Evolutionary conservation across 2,888 invertebrate genomes (phyloP), one percentile per base, ranked within the genome.

Genomic region (Rugalucina vietnamica): DNA sequence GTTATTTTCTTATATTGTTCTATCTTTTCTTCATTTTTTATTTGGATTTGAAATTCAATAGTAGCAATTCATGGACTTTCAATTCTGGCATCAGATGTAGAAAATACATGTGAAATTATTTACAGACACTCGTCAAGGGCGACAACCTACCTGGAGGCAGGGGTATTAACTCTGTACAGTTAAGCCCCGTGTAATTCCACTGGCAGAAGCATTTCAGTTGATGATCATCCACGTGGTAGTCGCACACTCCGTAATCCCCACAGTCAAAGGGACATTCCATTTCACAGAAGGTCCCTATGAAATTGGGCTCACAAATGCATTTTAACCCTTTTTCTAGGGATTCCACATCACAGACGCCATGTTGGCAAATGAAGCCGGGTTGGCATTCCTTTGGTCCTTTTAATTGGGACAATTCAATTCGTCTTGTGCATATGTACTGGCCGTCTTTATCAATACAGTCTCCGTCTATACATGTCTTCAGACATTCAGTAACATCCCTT

Each of bases 231-330:
- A 78, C 79, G 32, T 83, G 70, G 21, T 73, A 75, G 29, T 77
- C 82, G 75, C 90, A 90, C 14, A 77, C 24, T 0, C 90, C 90
- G 70, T 82, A 76, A 12, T 85, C 81, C n/a, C 90, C 90, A 75
- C 91, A 91, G 57, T 89, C 88, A 29, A 85, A 81, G 1, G 79
- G 76, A 79, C 91, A 91, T 54, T 79, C 77, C 27, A 73, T 29
- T 14, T 81, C 49, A 76, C 90, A 90, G 43, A 89, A 89, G 21
- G 86, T 83, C 14, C 90, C 90, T 1, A 87, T 81, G 76, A 85
- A 90, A 21, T 89, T 89, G 1, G 75, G 57, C 27, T 90, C 89
- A 77, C 90, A 90, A 0, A 89, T 79, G 80, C 90, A 90, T 18
- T 75, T 79, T 37, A 79, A 81, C 0, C 73, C 73, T 43, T 80